Evolutionary conservation across 2,888 invertebrate species (phyloP).

Genomic region (Antitype chi): DNA sequence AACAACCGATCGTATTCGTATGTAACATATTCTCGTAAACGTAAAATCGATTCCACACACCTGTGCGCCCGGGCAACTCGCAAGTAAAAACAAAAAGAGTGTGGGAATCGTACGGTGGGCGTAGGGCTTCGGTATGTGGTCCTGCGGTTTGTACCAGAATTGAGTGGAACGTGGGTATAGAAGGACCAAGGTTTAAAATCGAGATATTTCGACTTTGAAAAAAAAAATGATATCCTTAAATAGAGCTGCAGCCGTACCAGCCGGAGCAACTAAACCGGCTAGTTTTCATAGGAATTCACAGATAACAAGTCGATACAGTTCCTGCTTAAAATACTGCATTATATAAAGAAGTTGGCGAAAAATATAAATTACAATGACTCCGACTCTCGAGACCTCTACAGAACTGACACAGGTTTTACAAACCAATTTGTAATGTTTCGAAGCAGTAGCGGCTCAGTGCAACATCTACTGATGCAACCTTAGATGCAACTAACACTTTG

Average conservation of each 20-base stretch:
- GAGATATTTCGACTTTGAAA: too few relatives aligned
- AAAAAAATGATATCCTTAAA: too few relatives aligned
- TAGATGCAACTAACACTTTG: constrained; percentile 20
- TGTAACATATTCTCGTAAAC: constrained; percentile 57
- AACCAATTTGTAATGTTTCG: not conserved
- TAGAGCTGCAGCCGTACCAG: too few relatives aligned
- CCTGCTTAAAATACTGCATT: too few relatives aligned
- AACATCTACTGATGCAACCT: not conserved
- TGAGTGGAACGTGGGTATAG: not conserved
- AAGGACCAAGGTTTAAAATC: not conserved
- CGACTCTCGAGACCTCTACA: too few relatives aligned
- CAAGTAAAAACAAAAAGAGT: constrained; percentile 58
- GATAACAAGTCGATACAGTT: too few relatives aligned
- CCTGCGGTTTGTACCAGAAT: constrained; percentile 27
- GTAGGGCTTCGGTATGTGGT: constrained; percentile 60
- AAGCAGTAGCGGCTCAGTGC: not conserved
- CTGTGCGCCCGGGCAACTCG: constrained; percentile 57
- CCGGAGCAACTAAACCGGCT: too few relatives aligned
- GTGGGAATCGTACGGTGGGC: constrained; percentile 56
- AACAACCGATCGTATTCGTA: constrained; percentile 15
- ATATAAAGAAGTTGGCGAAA: too few relatives aligned
- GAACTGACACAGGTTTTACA: not conserved
- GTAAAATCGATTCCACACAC: constrained; percentile 68
- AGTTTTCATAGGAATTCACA: too few relatives aligned
- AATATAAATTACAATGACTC: too few relatives aligned